Evolutionary conservation across 1,140 invertebrate genomes (phyloP).

Genomic region (Aphelinus atriplicis): DNA sequence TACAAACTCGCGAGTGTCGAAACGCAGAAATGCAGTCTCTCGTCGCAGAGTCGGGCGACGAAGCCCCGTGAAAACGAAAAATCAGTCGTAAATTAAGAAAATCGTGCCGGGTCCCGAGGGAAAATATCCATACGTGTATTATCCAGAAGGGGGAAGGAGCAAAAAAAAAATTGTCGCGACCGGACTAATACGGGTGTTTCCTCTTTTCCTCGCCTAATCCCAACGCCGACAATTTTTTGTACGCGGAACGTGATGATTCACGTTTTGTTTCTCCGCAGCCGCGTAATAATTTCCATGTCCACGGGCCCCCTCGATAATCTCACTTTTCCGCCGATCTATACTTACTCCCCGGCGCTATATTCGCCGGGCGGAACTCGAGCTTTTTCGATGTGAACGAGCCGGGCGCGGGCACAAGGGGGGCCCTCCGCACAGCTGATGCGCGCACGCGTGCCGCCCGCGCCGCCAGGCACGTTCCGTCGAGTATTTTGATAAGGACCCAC

Average conservation of each 20-base stretch:
- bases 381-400: too few relatives aligned
- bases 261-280: conserved; percentile 20
- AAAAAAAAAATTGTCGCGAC: not conserved
- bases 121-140: not conserved
- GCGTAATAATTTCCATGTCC: not conserved
- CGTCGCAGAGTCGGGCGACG: too few relatives aligned
- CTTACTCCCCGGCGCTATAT: too few relatives aligned
- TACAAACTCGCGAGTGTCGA: too few relatives aligned
- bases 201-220: not conserved
- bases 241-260: conserved; percentile 16
- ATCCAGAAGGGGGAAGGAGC: not conserved
- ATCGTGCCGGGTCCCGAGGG: too few relatives aligned
- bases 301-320: conserved; percentile 13
- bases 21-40: too few relatives aligned
- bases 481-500: conserved; percentile 59
- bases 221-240: not conserved
- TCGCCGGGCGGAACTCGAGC: too few relatives aligned
- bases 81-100: too few relatives aligned
- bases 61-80: too few relatives aligned
- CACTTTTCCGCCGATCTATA: not conserved
- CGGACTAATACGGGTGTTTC: not conserved
- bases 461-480: conserved; percentile 47
- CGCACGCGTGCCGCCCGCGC: conserved; percentile 44
- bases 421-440: not conserved
- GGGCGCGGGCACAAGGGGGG: too few relatives aligned